A percentile compares a stretch with the other conserved stretches of the same genome.
Evolutionary conservation across 2,888 invertebrate species (phyloP).

Genomic region (Melieria crassipennis): DNA sequence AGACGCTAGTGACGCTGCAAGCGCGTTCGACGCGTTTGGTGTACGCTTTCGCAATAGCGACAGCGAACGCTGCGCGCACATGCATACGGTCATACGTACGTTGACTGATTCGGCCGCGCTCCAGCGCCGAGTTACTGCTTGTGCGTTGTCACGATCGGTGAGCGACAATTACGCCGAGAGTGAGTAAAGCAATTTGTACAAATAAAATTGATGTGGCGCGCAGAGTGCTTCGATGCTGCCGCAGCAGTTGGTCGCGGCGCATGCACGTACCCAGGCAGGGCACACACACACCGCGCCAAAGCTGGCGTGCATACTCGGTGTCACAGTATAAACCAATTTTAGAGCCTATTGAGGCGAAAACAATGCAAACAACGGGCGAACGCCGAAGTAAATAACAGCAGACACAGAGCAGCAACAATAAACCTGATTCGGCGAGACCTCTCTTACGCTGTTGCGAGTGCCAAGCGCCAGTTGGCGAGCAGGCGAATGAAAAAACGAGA

Average conservation of each 20-base stretch:
- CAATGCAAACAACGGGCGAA: slow-evolving; percentile 27
- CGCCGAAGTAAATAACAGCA: slow-evolving; percentile 1
- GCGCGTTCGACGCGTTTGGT: too few relatives aligned
- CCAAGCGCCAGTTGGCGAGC: neutral
- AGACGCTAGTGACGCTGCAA: too few relatives aligned
- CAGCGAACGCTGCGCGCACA: too few relatives aligned
- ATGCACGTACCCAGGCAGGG: neutral
- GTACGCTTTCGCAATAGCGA: too few relatives aligned
- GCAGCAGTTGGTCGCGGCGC: neutral
- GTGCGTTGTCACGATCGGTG: too few relatives aligned
- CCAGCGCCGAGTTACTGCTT: too few relatives aligned
- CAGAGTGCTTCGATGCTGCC: too few relatives aligned
- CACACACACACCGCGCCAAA: neutral
- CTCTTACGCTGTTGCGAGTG: slow-evolving; percentile 15
- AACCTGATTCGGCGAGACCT: slow-evolving; percentile 40
- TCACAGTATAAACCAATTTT: neutral
- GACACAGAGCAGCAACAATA: slow-evolving; percentile 28
- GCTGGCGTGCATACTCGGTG: neutral
- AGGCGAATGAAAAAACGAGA: slow-evolving; percentile 30
- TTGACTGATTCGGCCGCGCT: too few relatives aligned
- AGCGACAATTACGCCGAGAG: too few relatives aligned
- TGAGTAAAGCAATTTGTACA: too few relatives aligned
- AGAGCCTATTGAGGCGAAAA: neutral
- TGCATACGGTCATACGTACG: too few relatives aligned
- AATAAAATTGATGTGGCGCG: too few relatives aligned